Percentiles rank a stretch among this genome's conserved stretches.
phyloP scores from a whole-genome alignment of 2,797 vertebrate species.

The Pantherophis vulpinus region DNA sequence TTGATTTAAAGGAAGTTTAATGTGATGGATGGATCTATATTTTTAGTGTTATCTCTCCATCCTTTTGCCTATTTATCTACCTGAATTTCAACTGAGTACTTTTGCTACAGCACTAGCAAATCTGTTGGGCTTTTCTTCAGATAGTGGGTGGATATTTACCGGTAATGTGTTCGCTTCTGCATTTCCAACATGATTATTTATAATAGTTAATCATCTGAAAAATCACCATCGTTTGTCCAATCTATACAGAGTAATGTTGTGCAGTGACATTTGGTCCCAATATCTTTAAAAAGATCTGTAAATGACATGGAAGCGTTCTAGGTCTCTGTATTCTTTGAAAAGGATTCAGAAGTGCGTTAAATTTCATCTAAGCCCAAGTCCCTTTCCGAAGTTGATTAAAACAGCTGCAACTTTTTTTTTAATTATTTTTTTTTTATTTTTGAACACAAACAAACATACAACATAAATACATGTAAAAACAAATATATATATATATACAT shows the following conservation, averaged over 20 bases:
- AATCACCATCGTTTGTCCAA: background rate
- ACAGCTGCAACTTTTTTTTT: fast-evolving
- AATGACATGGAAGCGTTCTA: background rate
- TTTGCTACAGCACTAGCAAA: background rate
- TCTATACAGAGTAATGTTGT: background rate
- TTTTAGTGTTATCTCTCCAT: background rate
- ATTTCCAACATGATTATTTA: background rate
- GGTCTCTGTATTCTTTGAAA: background rate
- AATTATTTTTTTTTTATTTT: too few relatives aligned
- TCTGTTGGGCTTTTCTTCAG: background rate
- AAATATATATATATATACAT: too few relatives aligned
- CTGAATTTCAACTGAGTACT: background rate
- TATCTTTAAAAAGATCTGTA: background rate
- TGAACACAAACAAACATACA: too few relatives aligned
- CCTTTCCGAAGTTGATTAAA: background rate
- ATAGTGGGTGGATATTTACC: background rate
- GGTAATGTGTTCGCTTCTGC: background rate
- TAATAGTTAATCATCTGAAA: background rate
- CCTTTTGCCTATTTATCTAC: background rate
- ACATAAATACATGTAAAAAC: too few relatives aligned
- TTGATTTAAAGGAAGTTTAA: background rate
- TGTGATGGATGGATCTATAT: background rate
- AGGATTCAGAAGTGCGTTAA: background rate
- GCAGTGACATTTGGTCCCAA: background rate
- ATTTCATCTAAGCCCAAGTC: background rate